Base-by-base conservation (phyloP, 2,797 vertebrate genomes). In the Scomberomorus guttatus region DNA sequence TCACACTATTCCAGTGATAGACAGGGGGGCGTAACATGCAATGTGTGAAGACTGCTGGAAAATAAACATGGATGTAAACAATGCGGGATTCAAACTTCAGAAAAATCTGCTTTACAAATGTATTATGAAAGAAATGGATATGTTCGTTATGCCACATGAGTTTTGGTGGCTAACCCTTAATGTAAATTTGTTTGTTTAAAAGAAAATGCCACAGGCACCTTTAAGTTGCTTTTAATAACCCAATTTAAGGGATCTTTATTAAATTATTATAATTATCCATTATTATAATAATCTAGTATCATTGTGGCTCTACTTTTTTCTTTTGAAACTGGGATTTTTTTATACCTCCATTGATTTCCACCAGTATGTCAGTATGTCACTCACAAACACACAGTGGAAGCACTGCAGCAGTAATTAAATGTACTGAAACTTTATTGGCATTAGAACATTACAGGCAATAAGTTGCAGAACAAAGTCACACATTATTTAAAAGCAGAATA, bases 351-450 rank as follows among this genome's bases (percentile, higher is more conserved):
- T 13, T 34, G 14, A 18, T 29, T 11, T 65, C 22, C 29, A 20
- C 14, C 44, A 32, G 2, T 20, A 20, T n/a, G n/a, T n/a, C 18
- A 50, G 17, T 22, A 27, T 37, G 64, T 48, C 20, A 13, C 37
- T 34, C 9, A 51, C 5, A 11, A 24, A 54, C n/a, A 56, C 57
- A 57, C 22, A 50, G 15, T 42, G 4, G 27, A 60, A 50, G 52
- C 10, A 3, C 7, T 39, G 15, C 27, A 46, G 37, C 56, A 42
- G 11, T 50, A 29, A 7, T 56, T 50, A 6, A n/a, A 65, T 46
- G 27, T 42, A 22, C 4, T 34, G 20, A 25, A 34, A 39, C 20
- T 75, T 75, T 66, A 75, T 71, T 81, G 18, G 5, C 10, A 66
- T 22, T 54, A n/a, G 12, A 20, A 37, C 11, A 51, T 25, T 5